Conservation (phyloP, 2,113 vertebrate genomes). For the Cariama cristata region DNA sequence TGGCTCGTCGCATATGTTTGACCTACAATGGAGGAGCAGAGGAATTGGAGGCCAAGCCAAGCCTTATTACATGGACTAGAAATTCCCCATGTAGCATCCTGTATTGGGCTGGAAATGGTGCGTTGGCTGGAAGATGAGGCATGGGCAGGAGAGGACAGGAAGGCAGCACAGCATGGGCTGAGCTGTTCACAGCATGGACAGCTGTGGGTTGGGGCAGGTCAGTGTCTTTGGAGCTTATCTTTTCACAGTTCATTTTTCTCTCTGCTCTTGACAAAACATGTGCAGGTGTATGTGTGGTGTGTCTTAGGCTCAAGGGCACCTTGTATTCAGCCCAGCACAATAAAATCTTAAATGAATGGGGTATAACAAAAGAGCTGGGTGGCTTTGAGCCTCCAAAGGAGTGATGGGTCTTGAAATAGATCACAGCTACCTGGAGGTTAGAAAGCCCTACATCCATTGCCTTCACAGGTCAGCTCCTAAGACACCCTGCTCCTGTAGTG, state of each 20-base stretch:
- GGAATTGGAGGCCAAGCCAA: background rate
- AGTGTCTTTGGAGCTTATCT: background rate
- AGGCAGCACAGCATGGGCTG: background rate
- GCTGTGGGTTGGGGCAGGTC: background rate
- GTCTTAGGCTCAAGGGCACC: constrained; percentile 15
- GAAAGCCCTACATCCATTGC: background rate
- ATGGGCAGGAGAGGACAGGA: background rate
- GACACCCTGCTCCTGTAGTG: background rate
- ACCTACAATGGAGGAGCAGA: background rate
- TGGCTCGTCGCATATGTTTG: background rate
- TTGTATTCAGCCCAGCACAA: constrained; percentile 1
- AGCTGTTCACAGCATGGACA: background rate
- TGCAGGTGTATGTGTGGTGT: background rate
- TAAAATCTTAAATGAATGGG: background rate
- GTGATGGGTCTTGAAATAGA: background rate
- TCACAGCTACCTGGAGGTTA: background rate
- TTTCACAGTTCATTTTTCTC: background rate
- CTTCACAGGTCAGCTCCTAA: fast-evolving
- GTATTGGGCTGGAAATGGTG: background rate
- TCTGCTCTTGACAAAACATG: background rate
- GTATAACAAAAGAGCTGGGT: background rate
- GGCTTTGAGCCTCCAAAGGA: constrained; percentile 1
- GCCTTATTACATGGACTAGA: background rate
- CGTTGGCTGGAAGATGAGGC: background rate
- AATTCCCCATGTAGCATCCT: background rate